Evolutionary conservation across 2,888 invertebrate genomes (phyloP).

Genomic region (Lumbricus terrestris): DNA sequence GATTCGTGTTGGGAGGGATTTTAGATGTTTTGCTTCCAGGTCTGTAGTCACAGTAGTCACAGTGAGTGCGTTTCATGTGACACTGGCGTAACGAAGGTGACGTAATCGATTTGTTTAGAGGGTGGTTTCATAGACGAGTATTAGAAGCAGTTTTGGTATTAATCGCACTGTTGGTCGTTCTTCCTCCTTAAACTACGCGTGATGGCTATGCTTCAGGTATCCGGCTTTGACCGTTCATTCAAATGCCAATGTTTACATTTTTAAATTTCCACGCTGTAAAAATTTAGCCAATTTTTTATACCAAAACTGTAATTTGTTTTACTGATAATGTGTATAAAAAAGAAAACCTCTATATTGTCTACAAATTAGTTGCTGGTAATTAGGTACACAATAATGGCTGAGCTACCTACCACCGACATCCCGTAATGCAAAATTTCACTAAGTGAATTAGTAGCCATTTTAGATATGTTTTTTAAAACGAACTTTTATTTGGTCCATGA

Average conservation of each 20-base stretch:
- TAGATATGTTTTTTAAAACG: too few species aligned
- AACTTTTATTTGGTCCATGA: too few species aligned
- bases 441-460: too few species aligned
- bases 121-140: neutral
- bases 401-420: too few species aligned
- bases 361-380: too few species aligned
- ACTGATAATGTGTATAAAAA: neutral
- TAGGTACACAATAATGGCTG: too few species aligned
- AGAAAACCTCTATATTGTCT: neutral
- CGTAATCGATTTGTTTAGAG: neutral
- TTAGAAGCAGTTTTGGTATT: neutral
- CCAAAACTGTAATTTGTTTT: neutral
- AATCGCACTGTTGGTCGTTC: neutral
- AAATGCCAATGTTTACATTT: neutral
- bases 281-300: neutral
- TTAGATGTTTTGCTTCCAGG: neutral
- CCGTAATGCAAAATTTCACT: too few species aligned
- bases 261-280: neutral
- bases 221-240: neutral
- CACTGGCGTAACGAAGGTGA: neutral
- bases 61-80: neutral
- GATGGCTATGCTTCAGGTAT: neutral
- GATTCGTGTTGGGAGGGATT: neutral
- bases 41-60: neutral
- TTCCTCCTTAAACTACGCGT: neutral